Evolutionary conservation across 2,797 vertebrate species (phyloP), one percentile per base, ranked within the genome.

Genomic region (Enteromius thamalakanensis): DNA sequence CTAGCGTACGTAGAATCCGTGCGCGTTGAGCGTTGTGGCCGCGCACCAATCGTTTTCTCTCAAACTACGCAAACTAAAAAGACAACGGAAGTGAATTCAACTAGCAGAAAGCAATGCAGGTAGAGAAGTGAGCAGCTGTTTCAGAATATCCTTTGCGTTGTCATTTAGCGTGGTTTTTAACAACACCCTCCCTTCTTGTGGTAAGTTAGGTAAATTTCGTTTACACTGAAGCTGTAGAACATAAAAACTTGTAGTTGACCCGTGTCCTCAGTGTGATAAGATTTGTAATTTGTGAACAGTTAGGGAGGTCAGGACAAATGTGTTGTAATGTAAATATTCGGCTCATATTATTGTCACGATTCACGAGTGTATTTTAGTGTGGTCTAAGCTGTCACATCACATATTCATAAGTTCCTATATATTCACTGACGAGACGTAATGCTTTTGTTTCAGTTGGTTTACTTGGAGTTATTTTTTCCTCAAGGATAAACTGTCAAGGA

Each of bases 1-100:
- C 85, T 53, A 80, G 0, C 55, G 64, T 89, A 87, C 90, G 90
- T 84, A 91, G 78, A 80, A 45, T 74, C 26, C 87, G 88, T 72
- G 87, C 71, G 40, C 37, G 4, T 17, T 32, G 8, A 60, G 81
- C 64, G 49, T 45, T 17, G 71, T 51, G 71, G 1, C 17, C 34
- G 32, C 10, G 6, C 21, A 21, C 65, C 81, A 83, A 77, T 77
- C 81, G 9, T 6, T 1, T 32, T 76, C 34, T 55, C 34, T 5
- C 11, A 76, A 67, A 65, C 71, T 82, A 75, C 71, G 71, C 23
- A 6, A 68, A 60, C 26, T 81, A 4, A 53, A 32, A 8, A 40
- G 21, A 64, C 21, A 29, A 45, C 81, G 81, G 81, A 82, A 82
- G 81, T 82, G 7, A 53, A 68, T 74, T 64, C 26, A 19, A 70